phyloP scores from a whole-genome alignment of 2,888 invertebrate genomes.

The Heliconius hortense region DNA sequence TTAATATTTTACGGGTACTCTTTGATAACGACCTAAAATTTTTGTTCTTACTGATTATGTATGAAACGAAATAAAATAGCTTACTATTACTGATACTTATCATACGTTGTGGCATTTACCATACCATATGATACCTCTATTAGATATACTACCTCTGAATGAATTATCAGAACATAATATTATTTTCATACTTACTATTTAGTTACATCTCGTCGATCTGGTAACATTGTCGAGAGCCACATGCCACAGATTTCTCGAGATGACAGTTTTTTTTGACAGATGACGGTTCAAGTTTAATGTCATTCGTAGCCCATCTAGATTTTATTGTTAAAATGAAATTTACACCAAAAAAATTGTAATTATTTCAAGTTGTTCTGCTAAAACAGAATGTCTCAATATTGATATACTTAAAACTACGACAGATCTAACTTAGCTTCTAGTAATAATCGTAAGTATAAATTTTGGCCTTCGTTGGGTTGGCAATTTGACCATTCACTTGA shows the following conservation, averaged over 20 bases:
- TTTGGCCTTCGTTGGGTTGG: conserved; percentile 42
- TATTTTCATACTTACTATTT: not conserved
- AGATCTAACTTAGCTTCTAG: conserved; percentile 18
- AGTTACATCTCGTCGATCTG: not conserved
- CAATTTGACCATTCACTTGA: conserved; percentile 49
- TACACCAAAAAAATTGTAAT: conserved; percentile 14
- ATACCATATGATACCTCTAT: no score
- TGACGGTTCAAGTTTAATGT: conserved; percentile 23
- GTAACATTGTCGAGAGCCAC: not conserved
- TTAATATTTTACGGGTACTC: no score
- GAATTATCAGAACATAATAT: no score
- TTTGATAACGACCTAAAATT: not conserved
- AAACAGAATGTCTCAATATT: conserved; percentile 17
- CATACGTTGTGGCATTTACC: no score
- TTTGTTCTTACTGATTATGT: not conserved
- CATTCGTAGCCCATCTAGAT: conserved; percentile 10
- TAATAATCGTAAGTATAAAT: conserved; percentile 46
- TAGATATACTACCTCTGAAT: no score
- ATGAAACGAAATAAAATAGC: not conserved
- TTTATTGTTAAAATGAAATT: conserved; percentile 32
- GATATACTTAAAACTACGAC: not conserved
- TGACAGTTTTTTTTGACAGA: conserved; percentile 17
- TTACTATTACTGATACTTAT: not conserved
- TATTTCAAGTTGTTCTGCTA: conserved; percentile 12
- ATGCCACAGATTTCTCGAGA: not conserved